phyloP scores from a whole-genome alignment of 2,888 invertebrate genomes.

The Platypus cylindrus region DNA sequence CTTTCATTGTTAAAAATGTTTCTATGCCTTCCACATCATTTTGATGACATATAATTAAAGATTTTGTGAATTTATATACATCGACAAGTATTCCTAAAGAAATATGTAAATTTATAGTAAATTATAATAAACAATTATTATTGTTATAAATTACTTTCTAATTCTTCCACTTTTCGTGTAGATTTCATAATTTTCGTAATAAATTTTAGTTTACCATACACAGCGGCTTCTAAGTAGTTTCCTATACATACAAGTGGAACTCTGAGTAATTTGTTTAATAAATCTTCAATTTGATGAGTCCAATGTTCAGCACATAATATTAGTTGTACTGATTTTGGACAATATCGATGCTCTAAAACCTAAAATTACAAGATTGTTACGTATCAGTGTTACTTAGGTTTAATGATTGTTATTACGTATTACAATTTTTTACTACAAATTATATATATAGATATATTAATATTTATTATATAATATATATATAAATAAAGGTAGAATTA shows the following conservation, averaged over 20 bases:
- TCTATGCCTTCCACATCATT: constrained; percentile 40
- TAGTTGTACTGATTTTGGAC: constrained; percentile 43
- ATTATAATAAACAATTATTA: not conserved
- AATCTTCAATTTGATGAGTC: constrained; percentile 44
- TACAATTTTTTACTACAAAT: no score
- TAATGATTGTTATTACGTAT: not conserved
- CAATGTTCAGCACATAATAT: constrained; percentile 50
- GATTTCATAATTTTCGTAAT: constrained; percentile 32
- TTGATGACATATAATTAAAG: constrained; percentile 50
- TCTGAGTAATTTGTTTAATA: constrained; percentile 43
- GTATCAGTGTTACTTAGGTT: no score
- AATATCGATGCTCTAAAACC: constrained; percentile 31
- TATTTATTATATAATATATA: no score
- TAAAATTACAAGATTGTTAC: not conserved
- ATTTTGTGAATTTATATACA: constrained; percentile 37
- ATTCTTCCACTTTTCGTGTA: constrained; percentile 26
- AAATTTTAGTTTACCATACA: constrained; percentile 49
- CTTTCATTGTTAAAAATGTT: constrained; percentile 19
- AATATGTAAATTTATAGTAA: not conserved
- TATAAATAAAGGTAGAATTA: no score
- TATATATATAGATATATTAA: no score
- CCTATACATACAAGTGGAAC: constrained; percentile 53
- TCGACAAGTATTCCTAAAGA: constrained; percentile 37
- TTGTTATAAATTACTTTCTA: constrained; percentile 31
- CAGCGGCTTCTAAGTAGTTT: constrained; percentile 60